These are phyloP conservation scores for Pseudoatta argentina DNA, from an alignment of 1,140 invertebrate species.

Conservation along the genomic window DNA sequence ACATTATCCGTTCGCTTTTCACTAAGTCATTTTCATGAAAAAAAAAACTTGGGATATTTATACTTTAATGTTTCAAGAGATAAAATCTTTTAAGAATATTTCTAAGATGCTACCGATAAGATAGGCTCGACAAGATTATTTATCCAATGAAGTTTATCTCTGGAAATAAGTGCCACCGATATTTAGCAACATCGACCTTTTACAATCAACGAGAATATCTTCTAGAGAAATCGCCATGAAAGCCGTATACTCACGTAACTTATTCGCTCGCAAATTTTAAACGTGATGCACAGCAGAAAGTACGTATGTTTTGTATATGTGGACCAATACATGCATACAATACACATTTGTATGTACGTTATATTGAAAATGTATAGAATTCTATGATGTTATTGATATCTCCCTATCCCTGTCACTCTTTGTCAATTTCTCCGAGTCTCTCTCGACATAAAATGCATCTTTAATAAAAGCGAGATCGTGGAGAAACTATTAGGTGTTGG, in stretches of 20 bases:
- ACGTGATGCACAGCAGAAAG: no score
- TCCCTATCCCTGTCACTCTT: not conserved
- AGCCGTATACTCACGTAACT: conserved; percentile 47
- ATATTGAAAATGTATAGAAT: conserved; percentile 37
- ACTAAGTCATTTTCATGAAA: not conserved
- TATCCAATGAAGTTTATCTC: conserved; percentile 55
- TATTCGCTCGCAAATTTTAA: not conserved
- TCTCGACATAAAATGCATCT: not conserved
- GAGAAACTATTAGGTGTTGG: no score
- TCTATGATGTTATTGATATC: not conserved
- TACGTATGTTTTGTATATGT: not conserved
- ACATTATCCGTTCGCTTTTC: not conserved
- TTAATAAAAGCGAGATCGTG: conserved; percentile 1
- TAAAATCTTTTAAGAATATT: not conserved
- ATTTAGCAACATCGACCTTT: conserved; percentile 58
- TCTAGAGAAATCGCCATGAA: not conserved
- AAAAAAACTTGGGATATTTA: not conserved
- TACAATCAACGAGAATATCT: not conserved
- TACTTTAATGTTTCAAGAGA: not conserved
- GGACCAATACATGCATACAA: not conserved
- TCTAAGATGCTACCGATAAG: not conserved
- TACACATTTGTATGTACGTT: not conserved
- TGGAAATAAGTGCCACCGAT: conserved; percentile 4
- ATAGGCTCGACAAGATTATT: conserved; percentile 45
- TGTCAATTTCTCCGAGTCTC: not conserved